Conservation (phyloP, 2,888 invertebrate species). For the Lasius platythorax region DNA sequence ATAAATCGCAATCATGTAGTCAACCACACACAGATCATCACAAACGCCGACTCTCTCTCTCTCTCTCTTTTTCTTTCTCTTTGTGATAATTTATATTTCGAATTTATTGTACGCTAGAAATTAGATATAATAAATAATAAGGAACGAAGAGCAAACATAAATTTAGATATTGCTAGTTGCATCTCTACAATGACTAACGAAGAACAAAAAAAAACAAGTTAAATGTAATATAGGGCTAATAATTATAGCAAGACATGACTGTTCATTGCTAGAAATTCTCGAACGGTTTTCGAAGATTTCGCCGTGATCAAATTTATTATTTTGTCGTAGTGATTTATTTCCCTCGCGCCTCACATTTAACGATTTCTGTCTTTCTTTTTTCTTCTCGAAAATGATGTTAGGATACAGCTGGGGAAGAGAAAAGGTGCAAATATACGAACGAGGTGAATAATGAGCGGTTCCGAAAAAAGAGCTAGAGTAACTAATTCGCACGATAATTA, state of each 20-base stretch:
- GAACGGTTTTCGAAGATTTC: background rate
- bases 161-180: background rate
- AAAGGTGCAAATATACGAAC: background rate
- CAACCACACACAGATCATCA: too few relatives aligned
- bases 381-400: background rate
- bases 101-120: background rate
- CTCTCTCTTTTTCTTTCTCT: too few relatives aligned
- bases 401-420: background rate
- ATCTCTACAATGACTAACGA: background rate
- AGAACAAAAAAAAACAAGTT: background rate
- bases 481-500: conserved; percentile 74
- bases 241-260: background rate
- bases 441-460: conserved; percentile 25
- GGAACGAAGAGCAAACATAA: background rate
- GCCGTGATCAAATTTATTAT: background rate
- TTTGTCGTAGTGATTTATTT: conserved; percentile 10
- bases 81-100: background rate
- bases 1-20: background rate
- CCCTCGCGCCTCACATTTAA: background rate
- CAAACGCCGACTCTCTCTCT: too few relatives aligned
- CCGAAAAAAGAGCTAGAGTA: conserved; percentile 30
- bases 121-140: conserved; percentile 14
- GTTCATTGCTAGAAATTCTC: background rate
- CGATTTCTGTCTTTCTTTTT: background rate
- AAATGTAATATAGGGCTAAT: background rate